A percentile compares a stretch with the other conserved stretches of the same genome.
These are phyloP conservation scores for Noctua comes DNA, from an alignment of 2,888 invertebrate genomes.

Conservation along the genomic window DNA sequence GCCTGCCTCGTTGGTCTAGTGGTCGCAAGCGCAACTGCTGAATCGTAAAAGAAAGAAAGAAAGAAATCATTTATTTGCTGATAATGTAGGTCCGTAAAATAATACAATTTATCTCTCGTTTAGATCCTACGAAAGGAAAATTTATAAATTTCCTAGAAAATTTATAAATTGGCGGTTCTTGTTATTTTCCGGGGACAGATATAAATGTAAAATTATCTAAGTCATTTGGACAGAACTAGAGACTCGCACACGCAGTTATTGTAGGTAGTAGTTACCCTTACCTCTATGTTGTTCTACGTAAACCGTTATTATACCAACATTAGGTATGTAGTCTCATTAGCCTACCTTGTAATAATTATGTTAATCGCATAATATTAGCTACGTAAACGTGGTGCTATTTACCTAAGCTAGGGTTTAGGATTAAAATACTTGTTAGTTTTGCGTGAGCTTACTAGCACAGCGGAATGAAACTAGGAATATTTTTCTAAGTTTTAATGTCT, in stretches of 20 bases:
- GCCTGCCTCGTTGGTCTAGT: too few relatives aligned
- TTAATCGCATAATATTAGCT: slow-evolving; percentile 18
- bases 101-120: too few relatives aligned
- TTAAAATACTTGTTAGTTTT: slow-evolving; percentile 12
- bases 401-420: slow-evolving; percentile 7
- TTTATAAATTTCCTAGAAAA: too few relatives aligned
- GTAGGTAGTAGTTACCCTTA: background rate
- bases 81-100: too few relatives aligned
- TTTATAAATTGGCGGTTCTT: too few relatives aligned
- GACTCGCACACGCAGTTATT: background rate
- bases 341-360: slow-evolving; percentile 31
- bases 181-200: too few relatives aligned
- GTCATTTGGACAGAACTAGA: background rate
- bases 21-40: too few relatives aligned
- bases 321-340: slow-evolving; percentile 12
- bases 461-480: background rate
- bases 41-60: too few relatives aligned
- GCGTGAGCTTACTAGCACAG: slow-evolving; percentile 1
- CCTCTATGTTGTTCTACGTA: background rate
- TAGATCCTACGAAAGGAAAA: too few relatives aligned
- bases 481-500: background rate
- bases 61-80: too few relatives aligned
- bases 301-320: background rate
- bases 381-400: slow-evolving; percentile 10
- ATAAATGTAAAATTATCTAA: background rate